These are phyloP conservation scores for Coleophora flavipennella DNA, from an alignment of 2,888 invertebrate species.

Conservation along the genomic window DNA sequence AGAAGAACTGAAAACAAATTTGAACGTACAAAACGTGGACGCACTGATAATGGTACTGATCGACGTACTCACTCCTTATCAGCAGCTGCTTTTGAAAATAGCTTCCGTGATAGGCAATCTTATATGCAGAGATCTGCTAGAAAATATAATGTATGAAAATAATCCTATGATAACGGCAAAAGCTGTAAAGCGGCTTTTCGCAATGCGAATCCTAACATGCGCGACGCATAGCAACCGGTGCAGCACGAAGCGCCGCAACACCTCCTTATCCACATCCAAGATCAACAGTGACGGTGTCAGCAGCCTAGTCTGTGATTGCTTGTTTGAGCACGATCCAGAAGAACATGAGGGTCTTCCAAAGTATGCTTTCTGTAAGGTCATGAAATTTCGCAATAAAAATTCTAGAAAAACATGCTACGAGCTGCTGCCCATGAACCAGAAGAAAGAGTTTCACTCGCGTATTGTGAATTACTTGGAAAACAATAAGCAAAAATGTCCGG, in stretches of 20 bases:
- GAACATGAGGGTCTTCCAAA: constrained; percentile 47
- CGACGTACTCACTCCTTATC: constrained; percentile 71
- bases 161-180: constrained; percentile 53
- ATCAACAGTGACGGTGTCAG: no score
- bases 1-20: constrained; percentile 44
- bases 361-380: constrained; percentile 71
- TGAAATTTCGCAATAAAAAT: constrained; percentile 67
- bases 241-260: no score
- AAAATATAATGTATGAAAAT: constrained; percentile 69
- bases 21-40: constrained; percentile 54
- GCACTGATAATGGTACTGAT: constrained; percentile 68
- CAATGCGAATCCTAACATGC: constrained; percentile 68
- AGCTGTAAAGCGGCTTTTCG: constrained; percentile 70
- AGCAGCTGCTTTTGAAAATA: constrained; percentile 74
- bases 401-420: constrained; percentile 69
- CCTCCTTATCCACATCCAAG: no score
- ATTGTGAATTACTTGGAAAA: constrained; percentile 63
- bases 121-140: constrained; percentile 65
- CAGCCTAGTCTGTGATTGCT: constrained; percentile 40
- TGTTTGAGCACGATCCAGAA: constrained; percentile 47
- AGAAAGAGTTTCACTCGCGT: constrained; percentile 68
- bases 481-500: constrained; percentile 60
- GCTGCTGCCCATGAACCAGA: constrained; percentile 65
- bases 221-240: constrained; percentile 35
- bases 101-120: constrained; percentile 72